Evolutionary conservation across 2,797 vertebrate genomes (phyloP).

Genomic region (Rhodeus uyekii): DNA sequence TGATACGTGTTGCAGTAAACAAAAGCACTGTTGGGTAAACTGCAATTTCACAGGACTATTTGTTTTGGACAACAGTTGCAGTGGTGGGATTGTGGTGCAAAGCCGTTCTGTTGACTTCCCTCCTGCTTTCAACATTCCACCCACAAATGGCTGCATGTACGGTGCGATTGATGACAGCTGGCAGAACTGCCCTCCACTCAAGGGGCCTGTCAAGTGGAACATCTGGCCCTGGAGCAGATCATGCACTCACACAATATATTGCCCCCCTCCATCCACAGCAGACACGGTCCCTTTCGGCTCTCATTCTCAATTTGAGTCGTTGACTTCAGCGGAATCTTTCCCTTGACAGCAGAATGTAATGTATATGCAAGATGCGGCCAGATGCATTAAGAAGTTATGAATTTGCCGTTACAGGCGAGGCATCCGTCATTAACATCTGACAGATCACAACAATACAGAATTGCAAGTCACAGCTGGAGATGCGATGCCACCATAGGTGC

Average conservation of each 20-base stretch:
- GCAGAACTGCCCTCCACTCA: slow-evolving; percentile 45
- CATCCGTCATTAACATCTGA: slow-evolving; percentile 12
- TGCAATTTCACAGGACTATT: slow-evolving; percentile 7
- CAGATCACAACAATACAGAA: slow-evolving; percentile 15
- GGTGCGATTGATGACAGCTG: slow-evolving; percentile 58
- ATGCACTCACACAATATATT: slow-evolving; percentile 43
- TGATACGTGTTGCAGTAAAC: not conserved
- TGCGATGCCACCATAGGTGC: not conserved
- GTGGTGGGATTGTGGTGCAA: not conserved
- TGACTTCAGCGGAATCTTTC: slow-evolving; percentile 26
- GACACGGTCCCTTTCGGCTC: slow-evolving; percentile 12
- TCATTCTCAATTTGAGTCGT: slow-evolving; percentile 31
- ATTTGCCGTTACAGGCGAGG: not conserved
- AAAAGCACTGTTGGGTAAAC: not conserved
- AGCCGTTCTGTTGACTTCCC: slow-evolving; percentile 29
- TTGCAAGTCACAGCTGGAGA: slow-evolving; percentile 18
- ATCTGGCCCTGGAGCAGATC: slow-evolving; percentile 60
- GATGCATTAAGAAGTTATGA: slow-evolving; percentile 1
- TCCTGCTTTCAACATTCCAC: slow-evolving; percentile 5
- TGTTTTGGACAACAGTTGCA: slow-evolving; percentile 24
- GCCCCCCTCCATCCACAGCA: slow-evolving; percentile 14
- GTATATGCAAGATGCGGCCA: slow-evolving; percentile 2
- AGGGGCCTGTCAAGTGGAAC: slow-evolving; percentile 61
- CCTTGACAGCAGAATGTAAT: slow-evolving; percentile 20
- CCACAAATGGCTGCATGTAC: slow-evolving; percentile 32